Evolutionary conservation across 64 coral and sea anemone genomes (phyloP).

Genomic region (Montipora sp.): DNA sequence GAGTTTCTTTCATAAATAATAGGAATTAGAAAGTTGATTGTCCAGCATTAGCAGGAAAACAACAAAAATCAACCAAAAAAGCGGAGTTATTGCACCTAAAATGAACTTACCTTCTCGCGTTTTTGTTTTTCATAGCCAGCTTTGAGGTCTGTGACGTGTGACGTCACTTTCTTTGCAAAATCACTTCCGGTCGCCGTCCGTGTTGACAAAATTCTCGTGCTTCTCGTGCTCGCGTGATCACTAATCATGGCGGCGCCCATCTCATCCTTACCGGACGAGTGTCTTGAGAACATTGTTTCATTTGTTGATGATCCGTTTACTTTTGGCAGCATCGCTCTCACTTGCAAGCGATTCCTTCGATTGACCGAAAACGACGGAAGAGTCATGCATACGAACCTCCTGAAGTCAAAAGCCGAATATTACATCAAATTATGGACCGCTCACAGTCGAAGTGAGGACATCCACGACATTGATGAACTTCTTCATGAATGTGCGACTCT

Average conservation of each 20-base stretch:
- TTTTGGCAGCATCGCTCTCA: constrained; percentile 50
- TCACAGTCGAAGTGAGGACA: neutral
- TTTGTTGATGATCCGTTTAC: constrained; percentile 11
- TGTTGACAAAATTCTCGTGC: too few species aligned
- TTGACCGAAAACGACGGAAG: neutral
- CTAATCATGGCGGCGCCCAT: constrained; percentile 12
- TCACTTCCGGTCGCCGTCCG: too few species aligned
- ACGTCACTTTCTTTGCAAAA: too few species aligned
- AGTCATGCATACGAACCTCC: constrained; percentile 31
- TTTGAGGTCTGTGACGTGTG: too few species aligned
- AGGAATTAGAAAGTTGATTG: too few species aligned
- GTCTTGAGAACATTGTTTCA: constrained; percentile 19
- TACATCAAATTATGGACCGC: constrained; percentile 10
- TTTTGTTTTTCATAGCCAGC: too few species aligned
- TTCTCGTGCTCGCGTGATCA: too few species aligned
- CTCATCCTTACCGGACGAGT: constrained; percentile 53
- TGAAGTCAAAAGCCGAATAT: constrained; percentile 51
- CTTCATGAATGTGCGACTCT: neutral
- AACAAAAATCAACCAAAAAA: too few species aligned
- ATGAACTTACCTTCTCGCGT: too few species aligned
- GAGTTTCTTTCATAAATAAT: too few species aligned
- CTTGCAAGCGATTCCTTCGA: constrained; percentile 58
- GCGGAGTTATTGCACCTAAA: too few species aligned
- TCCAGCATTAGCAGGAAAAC: too few species aligned
- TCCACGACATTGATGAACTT: neutral